A percentile compares a stretch with the other conserved stretches of the same genome.
Conservation (phyloP, 2,113 vertebrate species). For the Calcarius ornatus region DNA sequence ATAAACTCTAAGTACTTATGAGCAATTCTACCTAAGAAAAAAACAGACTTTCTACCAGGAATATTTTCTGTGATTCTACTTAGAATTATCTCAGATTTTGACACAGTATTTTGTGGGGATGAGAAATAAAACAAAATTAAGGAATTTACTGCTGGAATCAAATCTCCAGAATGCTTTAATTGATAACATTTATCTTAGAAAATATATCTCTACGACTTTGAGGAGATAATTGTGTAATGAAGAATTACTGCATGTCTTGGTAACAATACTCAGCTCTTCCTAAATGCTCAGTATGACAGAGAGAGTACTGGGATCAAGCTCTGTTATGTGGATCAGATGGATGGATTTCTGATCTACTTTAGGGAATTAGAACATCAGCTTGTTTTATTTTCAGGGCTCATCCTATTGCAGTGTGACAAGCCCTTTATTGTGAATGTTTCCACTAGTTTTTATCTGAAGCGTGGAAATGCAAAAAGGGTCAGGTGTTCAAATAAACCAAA, state of each 20-base stretch:
- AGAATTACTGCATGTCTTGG: background rate
- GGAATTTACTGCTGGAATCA: background rate
- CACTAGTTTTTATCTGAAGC: background rate
- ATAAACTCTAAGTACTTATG: conserved; percentile 28
- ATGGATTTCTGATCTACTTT: background rate
- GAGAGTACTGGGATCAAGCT: background rate
- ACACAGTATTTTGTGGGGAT: background rate
- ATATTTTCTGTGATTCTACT: conserved; percentile 4
- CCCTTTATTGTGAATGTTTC: background rate
- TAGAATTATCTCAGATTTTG: background rate
- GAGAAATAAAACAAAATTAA: background rate
- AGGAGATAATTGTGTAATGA: background rate
- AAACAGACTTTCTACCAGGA: background rate
- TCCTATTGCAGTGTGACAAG: background rate
- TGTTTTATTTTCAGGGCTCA: background rate
- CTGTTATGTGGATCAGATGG: background rate
- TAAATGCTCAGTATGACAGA: background rate
- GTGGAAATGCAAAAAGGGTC: background rate
- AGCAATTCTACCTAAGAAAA: conserved; percentile 27
- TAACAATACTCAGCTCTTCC: background rate
- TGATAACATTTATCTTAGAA: background rate
- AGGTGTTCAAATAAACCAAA: background rate
- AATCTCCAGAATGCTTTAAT: background rate
- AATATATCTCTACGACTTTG: background rate
- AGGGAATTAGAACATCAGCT: background rate